A percentile compares a stretch with the other conserved stretches of the same genome.
Conservation (phyloP, 2,113 vertebrate genomes). For the Thymallus thymallus region DNA sequence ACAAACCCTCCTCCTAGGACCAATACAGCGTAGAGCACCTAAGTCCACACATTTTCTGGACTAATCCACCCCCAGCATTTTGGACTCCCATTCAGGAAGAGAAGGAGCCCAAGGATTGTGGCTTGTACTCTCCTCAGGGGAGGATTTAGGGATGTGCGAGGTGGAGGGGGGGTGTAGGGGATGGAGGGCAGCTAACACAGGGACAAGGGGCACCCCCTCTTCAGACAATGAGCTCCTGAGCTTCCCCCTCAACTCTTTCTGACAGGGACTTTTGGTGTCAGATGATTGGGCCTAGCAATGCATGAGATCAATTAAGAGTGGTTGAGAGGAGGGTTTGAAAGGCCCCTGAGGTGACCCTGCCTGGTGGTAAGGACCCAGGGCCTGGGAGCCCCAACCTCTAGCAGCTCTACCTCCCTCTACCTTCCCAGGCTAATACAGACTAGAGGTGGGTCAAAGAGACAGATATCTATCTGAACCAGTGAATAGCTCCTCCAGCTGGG, state of each 20-base stretch:
- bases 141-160: slow-evolving; percentile 68
- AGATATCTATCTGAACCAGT: slow-evolving; percentile 77
- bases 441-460: slow-evolving; percentile 73
- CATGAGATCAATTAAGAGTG: slow-evolving; percentile 73
- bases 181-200: slow-evolving; percentile 32
- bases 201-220: slow-evolving; percentile 26
- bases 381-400: slow-evolving; percentile 63
- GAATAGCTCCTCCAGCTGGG: slow-evolving; percentile 70
- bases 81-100: slow-evolving; percentile 69
- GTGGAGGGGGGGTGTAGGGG: slow-evolving; percentile 24
- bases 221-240: slow-evolving; percentile 44
- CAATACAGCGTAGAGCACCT: slow-evolving; percentile 52
- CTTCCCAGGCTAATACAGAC: slow-evolving; percentile 67
- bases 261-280: slow-evolving; percentile 47
- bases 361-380: slow-evolving; percentile 61
- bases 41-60: slow-evolving; percentile 71
- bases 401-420: slow-evolving; percentile 44
- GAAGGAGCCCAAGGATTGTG: slow-evolving; percentile 69
- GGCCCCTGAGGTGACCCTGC: slow-evolving; percentile 46
- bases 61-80: slow-evolving; percentile 73
- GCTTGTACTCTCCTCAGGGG: slow-evolving; percentile 76
- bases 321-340: slow-evolving; percentile 71
- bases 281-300: slow-evolving; percentile 73
- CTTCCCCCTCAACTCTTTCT: slow-evolving; percentile 25
- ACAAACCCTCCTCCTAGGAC: slow-evolving; percentile 45